Evolutionary conservation across 2,113 vertebrate genomes (phyloP).

Genomic region (human (Homo sapiens)): DNA sequence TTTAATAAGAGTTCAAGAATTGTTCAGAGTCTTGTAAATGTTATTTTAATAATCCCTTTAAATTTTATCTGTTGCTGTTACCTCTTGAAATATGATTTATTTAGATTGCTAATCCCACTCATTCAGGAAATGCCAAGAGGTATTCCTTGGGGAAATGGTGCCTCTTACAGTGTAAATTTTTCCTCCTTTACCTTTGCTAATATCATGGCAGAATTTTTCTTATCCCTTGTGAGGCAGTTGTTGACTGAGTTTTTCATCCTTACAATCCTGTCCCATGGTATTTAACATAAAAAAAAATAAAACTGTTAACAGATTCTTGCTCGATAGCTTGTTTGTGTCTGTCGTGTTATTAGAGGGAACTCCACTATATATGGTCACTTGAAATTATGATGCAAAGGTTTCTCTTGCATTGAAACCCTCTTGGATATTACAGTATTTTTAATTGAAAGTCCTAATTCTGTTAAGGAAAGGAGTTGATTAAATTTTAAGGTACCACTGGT

Average conservation of each 20-base stretch:
- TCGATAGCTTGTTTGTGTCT: conserved; percentile 86
- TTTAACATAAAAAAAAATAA: conserved; percentile 94
- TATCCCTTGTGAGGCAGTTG: conserved; percentile 92
- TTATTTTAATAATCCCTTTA: conserved; percentile 99
- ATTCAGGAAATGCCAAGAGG: conserved; percentile 92
- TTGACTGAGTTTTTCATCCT: conserved; percentile 94
- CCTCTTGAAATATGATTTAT: conserved; percentile 91
- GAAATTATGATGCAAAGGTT: conserved; percentile 68
- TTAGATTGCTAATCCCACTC: conserved; percentile 92
- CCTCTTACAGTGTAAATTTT: conserved; percentile 95
- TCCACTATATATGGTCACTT: conserved; percentile 69
- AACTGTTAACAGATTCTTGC: conserved; percentile 90
- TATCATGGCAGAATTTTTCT: conserved; percentile 93
- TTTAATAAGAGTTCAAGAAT: conserved; percentile 95
- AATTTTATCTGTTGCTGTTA: conserved; percentile 94
- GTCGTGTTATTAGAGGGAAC: conserved; percentile 81
- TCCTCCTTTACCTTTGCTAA: conserved; percentile 90
- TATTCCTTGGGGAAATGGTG: conserved; percentile 91
- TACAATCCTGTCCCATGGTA: conserved; percentile 94
- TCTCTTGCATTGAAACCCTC: not conserved
- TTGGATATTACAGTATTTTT: conserved; percentile 41
- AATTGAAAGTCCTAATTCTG: conserved; percentile 35
- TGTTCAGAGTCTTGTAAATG: conserved; percentile 97
- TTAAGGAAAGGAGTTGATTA: conserved; percentile 52
- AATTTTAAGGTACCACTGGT: conserved; percentile 72